Base-by-base conservation (phyloP, 2,888 invertebrate genomes). In the Drosophila vallismaia region DNA sequence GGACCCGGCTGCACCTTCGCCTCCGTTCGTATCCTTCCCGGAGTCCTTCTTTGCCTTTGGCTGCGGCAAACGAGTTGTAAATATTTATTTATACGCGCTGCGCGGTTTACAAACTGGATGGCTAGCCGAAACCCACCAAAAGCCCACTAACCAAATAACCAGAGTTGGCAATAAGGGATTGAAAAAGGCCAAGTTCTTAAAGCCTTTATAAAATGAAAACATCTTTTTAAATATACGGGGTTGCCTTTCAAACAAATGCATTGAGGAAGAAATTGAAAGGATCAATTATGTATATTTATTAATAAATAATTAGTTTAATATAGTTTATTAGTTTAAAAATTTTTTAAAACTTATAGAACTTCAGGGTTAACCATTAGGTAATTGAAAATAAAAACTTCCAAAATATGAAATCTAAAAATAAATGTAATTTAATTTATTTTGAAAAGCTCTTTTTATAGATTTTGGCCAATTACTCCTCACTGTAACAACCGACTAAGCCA, bases 51-150 rank as follows among this genome's bases (percentile, higher is more conserved):
- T 74, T 88, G 77, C 82, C 83, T 71, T 83, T 87, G 83, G 86
- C 74, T 85, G 88, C 77, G 83, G 88, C 85, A 85, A 85, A 85
- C 85, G 85, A 85, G 88, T 85, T 85, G 88, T 85, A 85, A 85
- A 85, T 85, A 85, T 85, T 85, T 85, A 85, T 85, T 88, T 85
- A 87, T 85, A 88, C 88, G 78, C 77, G 84, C 71, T 12, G 63
- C 71, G 85, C 78, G 88, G 84, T 70, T 80, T 80, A 80, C 69
- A 64, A 63, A 70, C 69, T 70, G 69, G 72, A 70, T 72, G 53
- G 73, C 64, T 50, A 36, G 69, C 63, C 45, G 54, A 52, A 12
- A 33, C 9, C 31, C 58, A 33, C 44, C 59, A 29, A 29, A 53
- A 68, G 8, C 38, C 46, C 19, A 40, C 57, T 48, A 57, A 50